Evolutionary conservation across 2,888 invertebrate species (phyloP).

Genomic region (Clusia tigrina): DNA sequence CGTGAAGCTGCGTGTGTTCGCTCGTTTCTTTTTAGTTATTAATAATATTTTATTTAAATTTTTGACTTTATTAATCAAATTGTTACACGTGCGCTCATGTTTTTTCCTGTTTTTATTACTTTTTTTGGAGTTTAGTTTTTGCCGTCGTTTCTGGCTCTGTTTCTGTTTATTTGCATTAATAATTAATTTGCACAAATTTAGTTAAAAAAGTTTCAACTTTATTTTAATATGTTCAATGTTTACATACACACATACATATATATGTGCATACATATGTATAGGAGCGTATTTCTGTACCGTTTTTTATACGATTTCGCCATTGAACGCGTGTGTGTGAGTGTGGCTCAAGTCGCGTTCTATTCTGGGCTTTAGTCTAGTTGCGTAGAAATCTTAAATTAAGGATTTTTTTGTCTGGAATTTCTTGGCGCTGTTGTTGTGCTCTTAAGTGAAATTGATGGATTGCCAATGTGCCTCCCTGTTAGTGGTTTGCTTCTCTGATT

Average conservation of each 20-base stretch:
- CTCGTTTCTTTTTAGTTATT: constrained; percentile 34
- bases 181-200: constrained; percentile 45
- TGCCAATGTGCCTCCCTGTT: no score
- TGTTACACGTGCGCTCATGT: constrained; percentile 54
- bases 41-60: constrained; percentile 46
- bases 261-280: not conserved
- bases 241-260: constrained; percentile 1
- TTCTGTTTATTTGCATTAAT: constrained; percentile 51
- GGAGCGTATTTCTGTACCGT: not conserved
- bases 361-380: not conserved
- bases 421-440: no score
- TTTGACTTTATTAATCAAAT: constrained; percentile 48
- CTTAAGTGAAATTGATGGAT: no score
- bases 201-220: not conserved
- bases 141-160: constrained; percentile 31
- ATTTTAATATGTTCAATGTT: not conserved
- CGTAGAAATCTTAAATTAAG: no score
- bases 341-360: not conserved
- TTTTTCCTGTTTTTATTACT: constrained; percentile 39
- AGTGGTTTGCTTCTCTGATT: no score
- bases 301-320: no score
- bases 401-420: no score
- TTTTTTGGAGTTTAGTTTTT: constrained; percentile 35
- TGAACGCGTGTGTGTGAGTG: not conserved
- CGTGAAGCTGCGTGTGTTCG: no score